Evolutionary conservation across 2,888 invertebrate genomes (phyloP).

Genomic region (Cylloceria caligata): DNA sequence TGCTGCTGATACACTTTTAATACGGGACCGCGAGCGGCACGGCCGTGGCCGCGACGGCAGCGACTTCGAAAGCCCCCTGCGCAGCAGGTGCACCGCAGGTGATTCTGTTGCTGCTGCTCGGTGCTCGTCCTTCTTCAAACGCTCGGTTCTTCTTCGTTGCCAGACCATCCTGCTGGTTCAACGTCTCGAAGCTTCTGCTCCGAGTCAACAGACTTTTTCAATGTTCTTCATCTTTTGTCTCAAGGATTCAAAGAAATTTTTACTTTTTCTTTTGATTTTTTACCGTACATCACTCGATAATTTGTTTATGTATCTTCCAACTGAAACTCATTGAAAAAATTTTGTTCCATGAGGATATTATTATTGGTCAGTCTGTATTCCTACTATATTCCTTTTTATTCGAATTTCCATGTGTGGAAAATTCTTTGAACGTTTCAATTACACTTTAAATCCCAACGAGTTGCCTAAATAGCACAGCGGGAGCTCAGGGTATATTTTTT

Average conservation of each 20-base stretch:
- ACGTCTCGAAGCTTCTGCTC: background rate
- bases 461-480: constrained; percentile 15
- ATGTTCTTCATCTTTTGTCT: background rate
- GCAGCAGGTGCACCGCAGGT: constrained; percentile 84
- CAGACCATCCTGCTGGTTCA: constrained; percentile 49
- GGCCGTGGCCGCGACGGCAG: constrained; percentile 36
- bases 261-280: background rate
- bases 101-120: constrained; percentile 78
- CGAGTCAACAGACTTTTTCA: constrained; percentile 7
- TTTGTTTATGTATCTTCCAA: too few species aligned
- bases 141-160: constrained; percentile 61
- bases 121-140: constrained; percentile 45
- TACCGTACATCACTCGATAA: too few species aligned
- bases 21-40: constrained; percentile 55
- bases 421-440: background rate
- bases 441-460: background rate
- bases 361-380: too few species aligned
- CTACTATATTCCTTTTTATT: background rate
- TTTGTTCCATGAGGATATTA: too few species aligned
- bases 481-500: constrained; percentile 1
- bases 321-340: too few species aligned
- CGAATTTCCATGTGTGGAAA: background rate
- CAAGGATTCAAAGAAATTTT: background rate
- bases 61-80: constrained; percentile 81
- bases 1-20: constrained; percentile 67